These are phyloP conservation scores for Zosterops lateralis DNA, from an alignment of 2,113 vertebrate genomes.

Conservation along the genomic window DNA sequence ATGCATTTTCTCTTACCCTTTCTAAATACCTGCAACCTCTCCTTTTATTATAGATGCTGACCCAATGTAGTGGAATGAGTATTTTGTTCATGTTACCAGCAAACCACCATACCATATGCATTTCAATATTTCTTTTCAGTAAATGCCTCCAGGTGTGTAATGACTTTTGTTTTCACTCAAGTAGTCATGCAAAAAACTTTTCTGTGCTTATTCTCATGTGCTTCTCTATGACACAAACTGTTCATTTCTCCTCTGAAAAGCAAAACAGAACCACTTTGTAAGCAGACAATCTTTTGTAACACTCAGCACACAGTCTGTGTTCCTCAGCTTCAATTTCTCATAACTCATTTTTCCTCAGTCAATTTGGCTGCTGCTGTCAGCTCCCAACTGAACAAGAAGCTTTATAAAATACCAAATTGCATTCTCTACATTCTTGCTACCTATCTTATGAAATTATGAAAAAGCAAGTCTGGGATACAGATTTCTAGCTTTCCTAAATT, in stretches of 20 bases:
- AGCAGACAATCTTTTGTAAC: not conserved
- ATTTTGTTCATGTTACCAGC: not conserved
- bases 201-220: not conserved
- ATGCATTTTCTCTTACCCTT: not conserved
- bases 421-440: not conserved
- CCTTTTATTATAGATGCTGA: not conserved
- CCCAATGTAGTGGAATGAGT: not conserved
- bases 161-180: not conserved
- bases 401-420: constrained; percentile 17
- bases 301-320: not conserved
- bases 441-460: constrained; percentile 2
- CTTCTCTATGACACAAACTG: not conserved
- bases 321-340: not conserved
- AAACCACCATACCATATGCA: not conserved
- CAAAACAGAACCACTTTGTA: not conserved
- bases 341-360: constrained; percentile 32
- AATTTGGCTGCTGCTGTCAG: constrained; percentile 31
- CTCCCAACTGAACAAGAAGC: not conserved
- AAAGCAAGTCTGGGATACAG: not conserved
- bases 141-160: constrained; percentile 25
- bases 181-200: not conserved
- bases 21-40: not conserved
- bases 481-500: not conserved
- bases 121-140: not conserved
- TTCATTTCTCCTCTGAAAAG: not conserved